phyloP scores from a whole-genome alignment of 2,113 vertebrate genomes.

The Limnothrissa miodon region DNA sequence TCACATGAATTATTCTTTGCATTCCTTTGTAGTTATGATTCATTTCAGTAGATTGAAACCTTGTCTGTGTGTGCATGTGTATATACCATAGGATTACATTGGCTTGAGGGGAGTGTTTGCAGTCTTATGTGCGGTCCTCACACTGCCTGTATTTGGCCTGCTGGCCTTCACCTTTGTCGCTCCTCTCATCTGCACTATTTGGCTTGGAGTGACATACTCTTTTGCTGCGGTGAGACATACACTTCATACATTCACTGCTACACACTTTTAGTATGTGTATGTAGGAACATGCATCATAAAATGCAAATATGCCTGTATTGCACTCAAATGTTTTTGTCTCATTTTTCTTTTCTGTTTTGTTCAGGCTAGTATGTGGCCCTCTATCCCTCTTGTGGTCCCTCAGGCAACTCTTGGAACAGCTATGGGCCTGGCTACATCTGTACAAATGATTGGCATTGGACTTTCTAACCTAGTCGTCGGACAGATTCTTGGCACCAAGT shows the following conservation, averaged over 20 bases:
- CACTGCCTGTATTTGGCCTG: slow-evolving; percentile 74
- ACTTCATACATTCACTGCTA: neutral
- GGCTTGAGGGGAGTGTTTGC: slow-evolving; percentile 75
- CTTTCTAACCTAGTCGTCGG: slow-evolving; percentile 79
- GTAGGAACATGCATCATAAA: too few relatives aligned
- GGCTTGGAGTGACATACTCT: slow-evolving; percentile 79
- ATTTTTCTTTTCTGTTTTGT: slow-evolving; percentile 11
- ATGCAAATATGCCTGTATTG: too few relatives aligned
- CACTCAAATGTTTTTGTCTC: neutral
- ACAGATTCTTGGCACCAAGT: slow-evolving; percentile 74
- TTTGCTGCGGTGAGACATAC: slow-evolving; percentile 74
- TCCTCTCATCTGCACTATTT: slow-evolving; percentile 72
- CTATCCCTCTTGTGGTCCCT: slow-evolving; percentile 78
- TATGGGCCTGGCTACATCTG: slow-evolving; percentile 77
- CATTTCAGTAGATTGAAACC: neutral
- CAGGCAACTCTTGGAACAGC: slow-evolving; percentile 77
- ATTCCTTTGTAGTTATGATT: neutral
- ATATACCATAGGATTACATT: slow-evolving; percentile 63
- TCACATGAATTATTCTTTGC: neutral
- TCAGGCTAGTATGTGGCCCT: slow-evolving; percentile 82
- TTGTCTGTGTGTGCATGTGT: neutral
- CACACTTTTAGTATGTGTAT: neutral
- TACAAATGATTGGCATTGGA: slow-evolving; percentile 79
- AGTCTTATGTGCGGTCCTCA: slow-evolving; percentile 65
- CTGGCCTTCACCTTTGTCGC: slow-evolving; percentile 78